Evolutionary conservation across 2,888 invertebrate species (phyloP).

Genomic region (Drosophila niveifrons): DNA sequence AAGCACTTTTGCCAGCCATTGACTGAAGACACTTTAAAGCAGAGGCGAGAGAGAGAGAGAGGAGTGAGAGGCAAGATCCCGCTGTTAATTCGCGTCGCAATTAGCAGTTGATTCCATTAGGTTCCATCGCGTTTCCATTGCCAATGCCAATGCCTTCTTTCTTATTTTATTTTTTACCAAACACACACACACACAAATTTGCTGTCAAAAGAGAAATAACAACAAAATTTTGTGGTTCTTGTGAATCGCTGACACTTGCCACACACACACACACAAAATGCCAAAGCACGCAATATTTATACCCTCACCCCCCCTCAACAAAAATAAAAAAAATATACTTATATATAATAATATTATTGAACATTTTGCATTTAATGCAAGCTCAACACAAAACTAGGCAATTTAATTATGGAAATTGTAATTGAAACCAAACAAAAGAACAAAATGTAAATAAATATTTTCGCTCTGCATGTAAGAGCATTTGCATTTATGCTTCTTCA

Average conservation of each 20-base stretch:
- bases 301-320: too few species aligned
- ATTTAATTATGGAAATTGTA: slow-evolving; percentile 18
- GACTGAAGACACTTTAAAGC: slow-evolving; percentile 19
- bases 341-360: slow-evolving; percentile 8
- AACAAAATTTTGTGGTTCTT: neutral
- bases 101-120: slow-evolving; percentile 36
- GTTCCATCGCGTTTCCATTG: slow-evolving; percentile 36
- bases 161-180: slow-evolving; percentile 15
- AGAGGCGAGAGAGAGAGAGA: neutral
- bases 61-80: slow-evolving; percentile 8
- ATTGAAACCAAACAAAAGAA: slow-evolving; percentile 10
- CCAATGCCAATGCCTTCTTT: slow-evolving; percentile 38
- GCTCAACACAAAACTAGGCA: slow-evolving; percentile 15
- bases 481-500: neutral
- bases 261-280: slow-evolving; percentile 4
- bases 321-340: neutral
- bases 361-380: slow-evolving; percentile 36
- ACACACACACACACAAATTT: slow-evolving; percentile 8
- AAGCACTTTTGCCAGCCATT: slow-evolving; percentile 65
- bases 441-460: slow-evolving; percentile 10
- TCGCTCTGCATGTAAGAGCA: too few species aligned
- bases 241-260: slow-evolving; percentile 46
- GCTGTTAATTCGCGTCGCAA: slow-evolving; percentile 46
- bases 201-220: slow-evolving; percentile 8
- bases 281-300: slow-evolving; percentile 34